Evolutionary conservation across 2,888 invertebrate genomes (phyloP), one percentile per base, ranked within the genome.

Genomic region (Trachelus stipa): DNA sequence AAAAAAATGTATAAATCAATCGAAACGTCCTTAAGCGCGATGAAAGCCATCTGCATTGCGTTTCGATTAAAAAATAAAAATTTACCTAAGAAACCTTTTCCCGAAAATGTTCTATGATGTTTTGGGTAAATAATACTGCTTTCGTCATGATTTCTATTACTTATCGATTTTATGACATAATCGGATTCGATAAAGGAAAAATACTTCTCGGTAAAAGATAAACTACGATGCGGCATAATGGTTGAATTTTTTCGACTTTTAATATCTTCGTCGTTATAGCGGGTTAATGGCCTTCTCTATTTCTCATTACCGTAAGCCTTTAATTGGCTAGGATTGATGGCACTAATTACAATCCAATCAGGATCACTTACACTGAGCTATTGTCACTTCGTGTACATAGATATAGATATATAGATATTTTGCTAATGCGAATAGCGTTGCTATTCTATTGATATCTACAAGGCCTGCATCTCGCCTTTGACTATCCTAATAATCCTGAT

Each of bases 321-420:
- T 83, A 84, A 86, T 85, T 83, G 83, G 78, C 81, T 75, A 76
- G 79, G 80, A 81, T 83, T 77, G 83, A 80, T 83, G 82, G 81
- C 81, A 77, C 81, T 84, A 85, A 87, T 87, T 86, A 81, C 83
- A 81, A 83, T 84, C 83, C 83, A 83, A 85, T 84, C 82, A 82
- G 83, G 80, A 79, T 79, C 81, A 75, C 76, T 79, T 71, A 73
- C 73, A 74, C 76, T 78, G 78, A 80, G 82, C 80, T 81, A 82
- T 83, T 81, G 82, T 80, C 77, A 31, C 34, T 30, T 74, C 56
- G 15, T 73, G 34, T 69, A 75, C 31, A 35, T 68, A 68, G 40
- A 68, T 76, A 78, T 73, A 73, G 69, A 35, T 35, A 35, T 35
- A 35, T 35, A 35, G 35, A 35, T 35, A 35, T 35, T 35, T 35